Evolutionary conservation across 1,140 invertebrate genomes (phyloP), one percentile per base, ranked within the genome.

Genomic region (Fopius arisanus): DNA sequence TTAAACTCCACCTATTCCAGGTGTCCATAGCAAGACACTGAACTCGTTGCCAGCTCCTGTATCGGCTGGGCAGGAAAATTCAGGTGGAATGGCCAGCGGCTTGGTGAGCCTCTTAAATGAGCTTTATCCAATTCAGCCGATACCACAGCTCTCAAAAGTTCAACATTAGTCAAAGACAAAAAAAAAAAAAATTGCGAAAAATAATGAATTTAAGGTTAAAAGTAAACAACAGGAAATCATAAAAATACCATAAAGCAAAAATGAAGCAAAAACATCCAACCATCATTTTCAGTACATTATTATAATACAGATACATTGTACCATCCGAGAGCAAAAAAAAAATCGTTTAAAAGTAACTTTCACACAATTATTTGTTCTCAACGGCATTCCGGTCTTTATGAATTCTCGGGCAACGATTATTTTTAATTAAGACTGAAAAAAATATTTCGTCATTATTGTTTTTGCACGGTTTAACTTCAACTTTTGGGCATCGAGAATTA

Each of bases 91-190:
- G 68, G 72, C 72, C 43, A 33, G 43, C 12, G 66, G 66, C 72
- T n/a, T n/a, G n/a, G 62, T 73, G 72, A 66, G 72, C 72, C 48
- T 68, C 65, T 73, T 68, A 73, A 66, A 73, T 67, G 72, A 73
- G 14, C 48, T 62, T 68, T 68, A 19, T 68, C 68, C 72, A 43
- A 68, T 73, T 59, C 66, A 68, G 72, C 72, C 72, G 72, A 73
- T 73, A 62, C 33, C 72, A 41, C 66, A 73, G 48, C 72, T 73
- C n/a, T 73, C 72, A 73, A 68, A 68, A 66, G 65, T 73, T 73
- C 72, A 73, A 73, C 37, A 73, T 73, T 73, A 73, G 72, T 73
- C 72, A 73, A 73, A 73, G 66, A 67, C 51, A 31, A 68, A 28
- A 66, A 19, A 59, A 28, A 59, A 54, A 67, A 41, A 40, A 37